Conservation (phyloP, 2,888 invertebrate genomes). For the Phania funesta region DNA sequence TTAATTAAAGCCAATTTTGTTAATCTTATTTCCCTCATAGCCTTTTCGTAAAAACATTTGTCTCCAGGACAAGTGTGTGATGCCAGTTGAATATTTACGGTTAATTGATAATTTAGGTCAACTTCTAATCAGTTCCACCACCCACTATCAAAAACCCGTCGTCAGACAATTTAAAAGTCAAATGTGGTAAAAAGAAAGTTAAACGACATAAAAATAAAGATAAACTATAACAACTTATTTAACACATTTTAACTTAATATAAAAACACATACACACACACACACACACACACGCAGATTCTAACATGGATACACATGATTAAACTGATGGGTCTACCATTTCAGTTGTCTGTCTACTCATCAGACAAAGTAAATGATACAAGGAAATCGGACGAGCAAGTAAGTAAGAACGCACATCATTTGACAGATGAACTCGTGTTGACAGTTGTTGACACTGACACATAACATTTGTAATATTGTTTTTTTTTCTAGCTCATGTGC, state of each 20-base stretch:
- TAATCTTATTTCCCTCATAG: not conserved
- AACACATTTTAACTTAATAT: conserved; percentile 50
- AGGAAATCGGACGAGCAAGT: conserved; percentile 7
- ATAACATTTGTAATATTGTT: conserved; percentile 71
- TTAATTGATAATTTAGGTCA: conserved; percentile 61
- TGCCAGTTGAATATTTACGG: conserved; percentile 14
- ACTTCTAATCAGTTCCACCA: conserved; percentile 6
- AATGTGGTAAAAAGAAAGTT: conserved; percentile 52
- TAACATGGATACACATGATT: conserved; percentile 43
- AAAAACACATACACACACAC: not conserved
- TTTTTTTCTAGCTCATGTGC: conserved; percentile 11
- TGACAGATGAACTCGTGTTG: conserved; percentile 78
- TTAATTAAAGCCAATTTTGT: conserved; percentile 12
- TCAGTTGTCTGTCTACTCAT: conserved; percentile 12
- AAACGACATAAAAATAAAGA: conserved; percentile 47
- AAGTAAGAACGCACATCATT: conserved; percentile 72
- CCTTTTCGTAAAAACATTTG: not conserved
- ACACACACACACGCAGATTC: conserved; percentile 9
- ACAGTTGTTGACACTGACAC: conserved; percentile 73
- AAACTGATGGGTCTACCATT: conserved; percentile 47
- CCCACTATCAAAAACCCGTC: not conserved
- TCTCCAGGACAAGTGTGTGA: conserved; percentile 27
- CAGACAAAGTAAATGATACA: conserved; percentile 42
- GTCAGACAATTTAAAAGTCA: conserved; percentile 68
- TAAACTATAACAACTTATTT: conserved; percentile 69